Evolutionary conservation across 92 coral and sea anemone species (phyloP).

Genomic region (Umimayanthus chanpuru): DNA sequence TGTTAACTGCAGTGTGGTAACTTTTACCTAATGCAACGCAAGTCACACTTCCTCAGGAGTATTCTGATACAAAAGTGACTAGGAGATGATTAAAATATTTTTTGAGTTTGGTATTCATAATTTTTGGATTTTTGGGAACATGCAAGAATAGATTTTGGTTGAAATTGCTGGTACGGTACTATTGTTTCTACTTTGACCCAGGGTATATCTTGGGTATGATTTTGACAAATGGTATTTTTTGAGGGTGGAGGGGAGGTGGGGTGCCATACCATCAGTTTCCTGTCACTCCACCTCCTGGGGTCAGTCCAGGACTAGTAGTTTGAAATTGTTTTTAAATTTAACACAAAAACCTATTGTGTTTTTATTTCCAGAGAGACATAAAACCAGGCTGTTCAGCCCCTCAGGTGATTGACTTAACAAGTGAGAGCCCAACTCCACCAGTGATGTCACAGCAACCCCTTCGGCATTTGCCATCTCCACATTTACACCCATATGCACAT

Average conservation of each 20-base stretch:
- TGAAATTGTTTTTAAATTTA: not conserved
- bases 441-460: constrained; percentile 82
- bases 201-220: not conserved
- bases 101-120: no score
- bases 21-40: not conserved
- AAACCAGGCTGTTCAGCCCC: constrained; percentile 68
- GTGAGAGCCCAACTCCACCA: constrained; percentile 65
- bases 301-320: not conserved
- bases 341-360: not conserved
- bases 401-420: constrained; percentile 76
- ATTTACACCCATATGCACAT: constrained; percentile 32
- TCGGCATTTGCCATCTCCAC: constrained; percentile 77
- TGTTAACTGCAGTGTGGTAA: not conserved
- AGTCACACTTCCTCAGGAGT: not conserved
- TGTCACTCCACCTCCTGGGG: not conserved
- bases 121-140: no score
- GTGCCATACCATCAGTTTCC: not conserved
- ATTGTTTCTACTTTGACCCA: not conserved
- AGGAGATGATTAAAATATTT: not conserved
- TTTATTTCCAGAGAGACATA: constrained; percentile 68
- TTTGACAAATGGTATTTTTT: not conserved
- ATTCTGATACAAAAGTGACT: no score
- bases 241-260: no score
- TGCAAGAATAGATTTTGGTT: not conserved
- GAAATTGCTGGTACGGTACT: not conserved